Evolutionary conservation across 37 sponge, comb jelly and placozoan genomes (phyloP).

Genomic region (Aplysina aerophoba): DNA sequence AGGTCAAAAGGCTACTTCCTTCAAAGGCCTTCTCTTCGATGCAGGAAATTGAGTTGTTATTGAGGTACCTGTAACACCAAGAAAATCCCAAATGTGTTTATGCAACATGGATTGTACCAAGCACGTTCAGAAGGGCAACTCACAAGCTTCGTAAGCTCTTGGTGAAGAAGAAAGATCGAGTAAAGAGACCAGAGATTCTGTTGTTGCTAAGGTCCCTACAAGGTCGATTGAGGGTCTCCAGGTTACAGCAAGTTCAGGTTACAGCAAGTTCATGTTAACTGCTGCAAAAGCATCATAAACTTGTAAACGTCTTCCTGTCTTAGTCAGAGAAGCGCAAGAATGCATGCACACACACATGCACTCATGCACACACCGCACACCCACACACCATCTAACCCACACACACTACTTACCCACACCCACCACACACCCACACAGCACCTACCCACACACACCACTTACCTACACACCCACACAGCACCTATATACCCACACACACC

Average conservation of each 20-base stretch:
- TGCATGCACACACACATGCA: neutral
- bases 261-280: neutral
- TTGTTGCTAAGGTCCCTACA: neutral
- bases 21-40: neutral
- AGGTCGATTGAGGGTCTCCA: neutral
- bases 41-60: conserved; percentile 24
- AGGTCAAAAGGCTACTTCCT: neutral
- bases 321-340: neutral
- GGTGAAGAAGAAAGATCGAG: neutral
- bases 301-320: neutral
- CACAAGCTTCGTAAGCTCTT: neutral
- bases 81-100: neutral
- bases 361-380: too few species aligned
- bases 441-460: too few species aligned
- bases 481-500: too few species aligned
- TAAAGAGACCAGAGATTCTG: neutral
- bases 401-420: too few species aligned
- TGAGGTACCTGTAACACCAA: conserved; percentile 27
- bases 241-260: too few species aligned
- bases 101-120: neutral
- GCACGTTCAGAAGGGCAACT: neutral
- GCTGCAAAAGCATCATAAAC: neutral
- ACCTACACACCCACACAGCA: too few species aligned
- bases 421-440: too few species aligned
- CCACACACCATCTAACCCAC: too few species aligned